Conservation (phyloP, 1,140 invertebrate species). For the Lutraria rhynchaena region DNA sequence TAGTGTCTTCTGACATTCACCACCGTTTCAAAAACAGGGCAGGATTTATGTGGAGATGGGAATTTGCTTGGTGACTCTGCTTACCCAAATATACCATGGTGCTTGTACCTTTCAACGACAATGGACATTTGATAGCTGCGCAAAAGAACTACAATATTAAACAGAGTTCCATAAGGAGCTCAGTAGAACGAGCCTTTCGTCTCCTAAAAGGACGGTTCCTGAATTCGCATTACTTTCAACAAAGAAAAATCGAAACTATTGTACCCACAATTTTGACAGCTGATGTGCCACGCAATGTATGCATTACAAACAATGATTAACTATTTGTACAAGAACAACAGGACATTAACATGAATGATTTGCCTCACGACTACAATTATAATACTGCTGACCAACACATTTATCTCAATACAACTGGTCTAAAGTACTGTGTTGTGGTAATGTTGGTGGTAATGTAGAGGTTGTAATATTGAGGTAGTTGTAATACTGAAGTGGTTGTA, state of each 20-base stretch:
- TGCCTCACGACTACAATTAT: not conserved
- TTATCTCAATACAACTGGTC: too few species aligned
- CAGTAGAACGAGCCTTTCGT: slow-evolving; percentile 26
- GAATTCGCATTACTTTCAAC: not conserved
- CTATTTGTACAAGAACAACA: too few species aligned
- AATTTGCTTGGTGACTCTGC: slow-evolving; percentile 21
- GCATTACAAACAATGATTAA: slow-evolving; percentile 14
- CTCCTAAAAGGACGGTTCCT: slow-evolving; percentile 10
- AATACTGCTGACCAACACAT: not conserved
- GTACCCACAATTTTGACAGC: not conserved
- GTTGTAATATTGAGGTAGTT: too few species aligned
- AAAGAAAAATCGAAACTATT: not conserved
- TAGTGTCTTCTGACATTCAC: slow-evolving; percentile 4
- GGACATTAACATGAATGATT: too few species aligned
- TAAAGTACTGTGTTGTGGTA: too few species aligned
- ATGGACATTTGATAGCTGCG: not conserved
- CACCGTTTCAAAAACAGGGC: not conserved
- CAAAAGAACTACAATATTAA: slow-evolving; percentile 1
- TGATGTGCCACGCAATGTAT: slow-evolving; percentile 7
- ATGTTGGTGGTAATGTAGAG: too few species aligned
- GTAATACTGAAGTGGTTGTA: too few species aligned
- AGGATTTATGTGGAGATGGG: not conserved
- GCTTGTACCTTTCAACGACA: slow-evolving; percentile 1
- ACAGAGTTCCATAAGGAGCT: not conserved
- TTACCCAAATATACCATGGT: slow-evolving; percentile 6